Conservation (phyloP, 92 coral and sea anemone species). For the Heteractis magnifica region DNA sequence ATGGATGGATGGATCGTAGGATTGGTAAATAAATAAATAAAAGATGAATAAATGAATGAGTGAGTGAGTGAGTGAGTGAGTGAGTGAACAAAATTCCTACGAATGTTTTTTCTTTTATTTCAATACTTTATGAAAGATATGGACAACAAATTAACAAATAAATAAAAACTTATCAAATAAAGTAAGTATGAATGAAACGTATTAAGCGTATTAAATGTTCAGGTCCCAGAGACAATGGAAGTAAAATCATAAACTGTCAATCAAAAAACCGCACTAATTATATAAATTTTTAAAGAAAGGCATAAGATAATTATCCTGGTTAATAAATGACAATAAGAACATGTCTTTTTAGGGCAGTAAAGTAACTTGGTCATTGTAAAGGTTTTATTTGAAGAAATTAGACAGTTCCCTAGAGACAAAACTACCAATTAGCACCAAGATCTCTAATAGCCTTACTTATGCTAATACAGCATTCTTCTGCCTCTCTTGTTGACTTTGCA, state of each 20-base stretch:
- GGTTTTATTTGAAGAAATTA: not conserved
- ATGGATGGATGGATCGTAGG: too few species aligned
- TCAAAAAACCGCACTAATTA: not conserved
- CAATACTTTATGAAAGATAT: too few species aligned
- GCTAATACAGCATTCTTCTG: constrained; percentile 7
- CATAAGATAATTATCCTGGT: not conserved
- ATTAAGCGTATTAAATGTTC: too few species aligned
- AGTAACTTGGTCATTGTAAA: not conserved
- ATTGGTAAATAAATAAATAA: too few species aligned
- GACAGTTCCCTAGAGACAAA: constrained; percentile 20
- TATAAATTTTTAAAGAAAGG: not conserved
- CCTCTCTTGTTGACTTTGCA: constrained; percentile 10
- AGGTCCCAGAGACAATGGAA: too few species aligned
- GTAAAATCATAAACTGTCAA: not conserved
- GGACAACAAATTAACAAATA: too few species aligned
- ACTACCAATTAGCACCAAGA: not conserved
- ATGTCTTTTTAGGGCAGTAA: not conserved
- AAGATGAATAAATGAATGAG: too few species aligned
- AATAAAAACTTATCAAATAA: too few species aligned
- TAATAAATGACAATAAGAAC: not conserved
- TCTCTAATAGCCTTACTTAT: not conserved
- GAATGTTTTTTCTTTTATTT: too few species aligned
- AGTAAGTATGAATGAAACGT: too few species aligned
- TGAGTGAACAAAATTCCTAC: not conserved
- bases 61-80: too few species aligned